A percentile compares a stretch with the other conserved stretches of the same genome.
Evolutionary conservation across 2,113 vertebrate species (phyloP).

Genomic region (Chaetodon auriga): DNA sequence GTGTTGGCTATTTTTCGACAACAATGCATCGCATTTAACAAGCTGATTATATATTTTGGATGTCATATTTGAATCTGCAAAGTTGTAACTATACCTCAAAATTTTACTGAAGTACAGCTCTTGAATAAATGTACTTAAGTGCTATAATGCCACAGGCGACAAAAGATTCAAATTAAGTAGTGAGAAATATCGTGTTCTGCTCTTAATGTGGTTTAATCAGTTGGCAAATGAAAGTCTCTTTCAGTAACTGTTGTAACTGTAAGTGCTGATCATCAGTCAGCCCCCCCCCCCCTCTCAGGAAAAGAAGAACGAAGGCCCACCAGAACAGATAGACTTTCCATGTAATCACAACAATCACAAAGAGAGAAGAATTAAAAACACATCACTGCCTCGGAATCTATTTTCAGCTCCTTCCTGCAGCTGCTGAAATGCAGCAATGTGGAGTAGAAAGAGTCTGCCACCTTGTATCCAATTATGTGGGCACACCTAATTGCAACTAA

Average conservation of each 20-base stretch:
- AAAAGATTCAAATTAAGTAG: no score
- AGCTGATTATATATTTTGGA: background rate
- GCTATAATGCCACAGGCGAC: no score
- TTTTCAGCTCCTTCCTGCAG: constrained; percentile 39
- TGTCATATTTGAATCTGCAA: background rate
- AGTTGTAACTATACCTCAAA: no score
- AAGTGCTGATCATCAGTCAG: background rate
- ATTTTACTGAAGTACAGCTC: no score
- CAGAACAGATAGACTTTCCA: background rate
- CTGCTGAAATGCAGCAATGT: constrained; percentile 18
- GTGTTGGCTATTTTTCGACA: background rate
- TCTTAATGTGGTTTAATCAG: background rate
- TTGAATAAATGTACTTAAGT: no score
- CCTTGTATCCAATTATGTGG: constrained; percentile 39
- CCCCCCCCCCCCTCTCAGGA: constrained; percentile 10
- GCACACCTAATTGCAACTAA: constrained; percentile 37
- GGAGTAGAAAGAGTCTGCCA: constrained; percentile 30
- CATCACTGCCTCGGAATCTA: background rate
- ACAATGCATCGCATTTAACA: background rate
- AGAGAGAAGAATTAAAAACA: background rate
- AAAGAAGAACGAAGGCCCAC: constrained; percentile 13
- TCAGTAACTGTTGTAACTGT: background rate
- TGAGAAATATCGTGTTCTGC: no score
- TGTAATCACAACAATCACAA: constrained; percentile 1
- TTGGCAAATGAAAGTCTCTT: background rate